Percentiles rank a stretch among this genome's conserved stretches.
phyloP scores from a whole-genome alignment of 2,888 invertebrate species.

The Acleris cristana region DNA sequence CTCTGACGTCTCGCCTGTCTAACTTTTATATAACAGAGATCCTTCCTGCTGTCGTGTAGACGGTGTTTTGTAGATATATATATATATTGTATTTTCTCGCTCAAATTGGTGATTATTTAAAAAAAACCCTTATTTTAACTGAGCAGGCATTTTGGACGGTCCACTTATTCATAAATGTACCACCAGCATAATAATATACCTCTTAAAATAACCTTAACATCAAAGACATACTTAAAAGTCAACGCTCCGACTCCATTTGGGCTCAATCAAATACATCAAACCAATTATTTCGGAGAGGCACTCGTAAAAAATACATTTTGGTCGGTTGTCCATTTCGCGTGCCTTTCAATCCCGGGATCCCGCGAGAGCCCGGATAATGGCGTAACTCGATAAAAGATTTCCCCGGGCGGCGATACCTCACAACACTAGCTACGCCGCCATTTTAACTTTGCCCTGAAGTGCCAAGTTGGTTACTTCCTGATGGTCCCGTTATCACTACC shows the following conservation, averaged over 20 bases:
- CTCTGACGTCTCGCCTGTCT: too few species aligned
- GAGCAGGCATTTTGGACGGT: neutral
- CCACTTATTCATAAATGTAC: neutral
- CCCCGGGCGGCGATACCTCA: constrained; percentile 64
- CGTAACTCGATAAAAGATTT: constrained; percentile 79
- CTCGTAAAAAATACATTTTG: constrained; percentile 38
- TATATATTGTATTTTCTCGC: too few species aligned
- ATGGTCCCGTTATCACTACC: constrained; percentile 23
- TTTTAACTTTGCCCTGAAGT: constrained; percentile 32
- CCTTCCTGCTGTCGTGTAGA: too few species aligned
- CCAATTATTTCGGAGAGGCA: constrained; percentile 33
- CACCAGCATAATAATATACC: neutral
- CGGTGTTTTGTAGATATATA: too few species aligned
- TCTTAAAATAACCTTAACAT: constrained; percentile 17
- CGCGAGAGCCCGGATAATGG: constrained; percentile 56
- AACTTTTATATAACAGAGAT: too few species aligned
- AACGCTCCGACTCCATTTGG: constrained; percentile 15
- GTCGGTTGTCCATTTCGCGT: constrained; percentile 33
- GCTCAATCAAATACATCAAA: constrained; percentile 34
- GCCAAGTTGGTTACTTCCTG: constrained; percentile 29
- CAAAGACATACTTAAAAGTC: constrained; percentile 22
- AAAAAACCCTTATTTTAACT: neutral
- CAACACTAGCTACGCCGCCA: constrained; percentile 40
- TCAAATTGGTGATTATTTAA: too few species aligned
- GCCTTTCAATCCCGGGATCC: constrained; percentile 29